These are phyloP conservation scores for Drosophila truncata DNA, from an alignment of 1,140 invertebrate genomes.

Conservation along the genomic window DNA sequence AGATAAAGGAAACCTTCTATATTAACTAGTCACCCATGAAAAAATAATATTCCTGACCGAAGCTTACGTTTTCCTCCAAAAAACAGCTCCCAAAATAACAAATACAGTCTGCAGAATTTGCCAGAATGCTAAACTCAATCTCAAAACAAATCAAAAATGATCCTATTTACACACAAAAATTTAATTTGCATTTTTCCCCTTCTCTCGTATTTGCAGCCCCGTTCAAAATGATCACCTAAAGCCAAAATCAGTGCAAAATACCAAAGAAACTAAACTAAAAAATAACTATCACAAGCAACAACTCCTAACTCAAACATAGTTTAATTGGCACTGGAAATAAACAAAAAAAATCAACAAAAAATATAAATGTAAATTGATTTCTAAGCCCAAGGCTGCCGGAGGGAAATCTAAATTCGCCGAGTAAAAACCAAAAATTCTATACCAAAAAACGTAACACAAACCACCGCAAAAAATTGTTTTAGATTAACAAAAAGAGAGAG, in stretches of 20 bases:
- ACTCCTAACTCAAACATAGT: constrained; percentile 37
- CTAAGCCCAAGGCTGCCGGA: constrained; percentile 27
- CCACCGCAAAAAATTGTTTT: constrained; percentile 79
- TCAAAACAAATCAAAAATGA: background rate
- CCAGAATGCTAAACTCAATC: background rate
- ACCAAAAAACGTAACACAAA: constrained; percentile 65
- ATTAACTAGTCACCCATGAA: background rate
- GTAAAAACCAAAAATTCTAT: constrained; percentile 14
- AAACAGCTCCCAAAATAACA: background rate
- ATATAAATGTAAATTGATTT: constrained; percentile 52
- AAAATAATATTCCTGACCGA: background rate
- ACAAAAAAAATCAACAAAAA: constrained; percentile 5
- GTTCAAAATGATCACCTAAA: constrained; percentile 62
- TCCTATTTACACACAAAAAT: constrained; percentile 17
- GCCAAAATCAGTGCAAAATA: constrained; percentile 34
- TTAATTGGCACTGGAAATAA: constrained; percentile 42
- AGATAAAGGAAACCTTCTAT: background rate
- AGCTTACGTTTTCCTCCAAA: background rate
- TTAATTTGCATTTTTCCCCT: constrained; percentile 10
- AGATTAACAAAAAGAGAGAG: constrained; percentile 33
- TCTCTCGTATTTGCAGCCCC: constrained; percentile 40
- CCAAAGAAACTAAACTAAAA: constrained; percentile 10
- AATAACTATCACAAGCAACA: constrained; percentile 11
- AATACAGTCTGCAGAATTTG: background rate
- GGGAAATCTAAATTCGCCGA: background rate